Evolutionary conservation across 2,797 vertebrate species (phyloP).

Genomic region (Leuciscus waleckii): DNA sequence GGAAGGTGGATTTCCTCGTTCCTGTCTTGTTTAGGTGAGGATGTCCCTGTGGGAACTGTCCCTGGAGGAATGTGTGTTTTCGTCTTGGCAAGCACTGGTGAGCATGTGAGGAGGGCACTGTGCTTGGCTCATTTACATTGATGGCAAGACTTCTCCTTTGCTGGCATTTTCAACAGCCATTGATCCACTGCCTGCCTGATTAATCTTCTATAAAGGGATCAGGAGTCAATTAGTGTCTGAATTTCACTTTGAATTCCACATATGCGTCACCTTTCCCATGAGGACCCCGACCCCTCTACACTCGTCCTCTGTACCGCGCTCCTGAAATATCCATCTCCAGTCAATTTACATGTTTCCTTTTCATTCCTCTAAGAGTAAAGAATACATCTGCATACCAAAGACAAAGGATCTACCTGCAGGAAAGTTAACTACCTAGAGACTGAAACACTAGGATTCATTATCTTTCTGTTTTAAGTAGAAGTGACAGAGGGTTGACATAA

Average conservation of each 20-base stretch:
- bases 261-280: conserved; percentile 41
- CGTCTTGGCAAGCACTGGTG: conserved; percentile 29
- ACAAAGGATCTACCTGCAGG: conserved; percentile 24
- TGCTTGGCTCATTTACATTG: conserved; percentile 59
- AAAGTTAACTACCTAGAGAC: conserved; percentile 5
- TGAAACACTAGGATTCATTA: conserved; percentile 33
- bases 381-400: conserved; percentile 48
- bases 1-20: conserved; percentile 13
- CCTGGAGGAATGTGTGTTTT: conserved; percentile 19
- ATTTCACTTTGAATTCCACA: conserved; percentile 55
- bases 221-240: conserved; percentile 62
- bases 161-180: conserved; percentile 59
- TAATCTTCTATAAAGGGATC: conserved; percentile 63
- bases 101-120: conserved; percentile 34
- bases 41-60: conserved; percentile 21
- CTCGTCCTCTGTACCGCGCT: neutral
- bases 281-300: neutral
- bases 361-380: conserved; percentile 8
- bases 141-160: conserved; percentile 51
- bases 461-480: conserved; percentile 18
- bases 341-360: conserved; percentile 43
- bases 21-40: conserved; percentile 27
- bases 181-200: conserved; percentile 62
- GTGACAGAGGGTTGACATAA: conserved; percentile 26
- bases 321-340: conserved; percentile 24